Evolutionary conservation across 2,888 invertebrate genomes (phyloP), one percentile per base, ranked within the genome.

Genomic region (Tiphia femorata): DNA sequence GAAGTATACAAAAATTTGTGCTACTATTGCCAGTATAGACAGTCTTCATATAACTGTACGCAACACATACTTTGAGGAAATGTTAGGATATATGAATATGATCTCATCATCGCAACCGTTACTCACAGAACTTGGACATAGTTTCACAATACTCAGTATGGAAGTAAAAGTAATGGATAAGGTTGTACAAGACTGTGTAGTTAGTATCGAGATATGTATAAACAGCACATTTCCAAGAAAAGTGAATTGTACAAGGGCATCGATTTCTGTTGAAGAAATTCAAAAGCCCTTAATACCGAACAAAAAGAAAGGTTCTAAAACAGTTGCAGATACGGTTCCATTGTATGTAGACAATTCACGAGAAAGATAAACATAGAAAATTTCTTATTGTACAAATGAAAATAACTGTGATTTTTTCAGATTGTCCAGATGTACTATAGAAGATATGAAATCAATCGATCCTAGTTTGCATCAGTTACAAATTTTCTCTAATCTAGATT

Each of bases 51-150:
- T 90, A 55, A 87, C 93, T 63, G 89, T 90, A 72, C 88, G 93
- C 76, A 88, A 90, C 70, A 89, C 90, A 62, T 94, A 94, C 81
- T 94, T 92, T 79, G 92, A 94, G 72, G 93, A 96, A 78, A 93
- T 95, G 89, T 86, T 90, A 71, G 91, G 89, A 49, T 88, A 89
- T 1, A 86, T 90, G 54, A 87, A 87, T 74, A 85, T 86, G 56
- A 81, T 89, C 1, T 65, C 83, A 0, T 81, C 83, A 47, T 73
- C 84, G 0, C 86, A 87, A 37, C 81, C 87, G 0, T 84, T 89
- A 16, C 75, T 87, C 35, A 84, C 86, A 0, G 88, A 87, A 64
- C 82, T 88, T 37, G 86, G 84, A 60, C 88, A 88, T 62, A 86
- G 86, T 68, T 88, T 90, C 70, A 85, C 86, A 68, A 79, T 89